Evolutionary conservation across 1,140 invertebrate genomes (phyloP).

Genomic region (Pomacea maculata): DNA sequence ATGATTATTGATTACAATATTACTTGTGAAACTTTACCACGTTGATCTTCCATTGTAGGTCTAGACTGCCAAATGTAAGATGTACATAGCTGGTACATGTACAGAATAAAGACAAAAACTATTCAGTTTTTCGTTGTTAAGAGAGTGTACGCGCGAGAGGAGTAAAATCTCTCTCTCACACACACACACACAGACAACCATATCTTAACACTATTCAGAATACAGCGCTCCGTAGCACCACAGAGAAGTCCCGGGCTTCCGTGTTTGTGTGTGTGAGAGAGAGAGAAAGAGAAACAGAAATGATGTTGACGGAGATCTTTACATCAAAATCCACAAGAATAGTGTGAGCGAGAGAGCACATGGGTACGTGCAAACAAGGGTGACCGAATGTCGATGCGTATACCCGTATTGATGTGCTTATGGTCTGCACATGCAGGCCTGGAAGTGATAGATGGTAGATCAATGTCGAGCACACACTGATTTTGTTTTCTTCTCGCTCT

Average conservation of each 20-base stretch:
- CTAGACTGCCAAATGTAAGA: too few relatives aligned
- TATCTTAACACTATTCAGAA: not conserved
- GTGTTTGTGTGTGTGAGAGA: not conserved
- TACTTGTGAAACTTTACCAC: too few relatives aligned
- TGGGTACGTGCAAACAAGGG: not conserved
- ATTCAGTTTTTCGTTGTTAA: too few relatives aligned
- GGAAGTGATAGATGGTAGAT: too few relatives aligned
- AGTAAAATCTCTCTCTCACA: not conserved
- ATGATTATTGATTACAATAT: too few relatives aligned
- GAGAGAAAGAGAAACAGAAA: slow-evolving; percentile 1
- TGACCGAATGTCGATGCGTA: not conserved
- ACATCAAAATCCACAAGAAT: not conserved
- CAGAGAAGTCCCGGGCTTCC: not conserved
- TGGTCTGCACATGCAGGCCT: too few relatives aligned
- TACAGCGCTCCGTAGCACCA: not conserved
- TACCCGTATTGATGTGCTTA: not conserved
- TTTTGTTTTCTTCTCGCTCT: too few relatives aligned
- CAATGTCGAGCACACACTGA: too few relatives aligned
- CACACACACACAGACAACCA: not conserved
- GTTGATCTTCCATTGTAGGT: too few relatives aligned
- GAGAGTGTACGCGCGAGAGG: not conserved
- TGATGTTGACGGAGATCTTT: not conserved
- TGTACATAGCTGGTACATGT: too few relatives aligned
- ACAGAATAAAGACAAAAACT: too few relatives aligned
- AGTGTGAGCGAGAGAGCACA: not conserved